Conservation (phyloP, 2,797 vertebrate genomes). For the Rallus crepitans region DNA sequence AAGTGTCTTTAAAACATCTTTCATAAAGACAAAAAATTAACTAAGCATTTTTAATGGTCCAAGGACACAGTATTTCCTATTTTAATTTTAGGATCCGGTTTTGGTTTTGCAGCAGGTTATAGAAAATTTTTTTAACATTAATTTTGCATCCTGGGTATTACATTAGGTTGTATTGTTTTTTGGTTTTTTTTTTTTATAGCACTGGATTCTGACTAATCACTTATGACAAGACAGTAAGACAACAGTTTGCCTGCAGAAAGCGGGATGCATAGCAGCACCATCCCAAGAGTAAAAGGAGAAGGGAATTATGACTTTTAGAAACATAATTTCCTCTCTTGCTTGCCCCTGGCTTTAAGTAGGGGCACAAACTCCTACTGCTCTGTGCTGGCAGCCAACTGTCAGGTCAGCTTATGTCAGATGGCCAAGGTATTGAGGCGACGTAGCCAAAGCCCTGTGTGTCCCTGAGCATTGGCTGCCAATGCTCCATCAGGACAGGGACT, state of each 20-base stretch:
- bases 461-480: not conserved
- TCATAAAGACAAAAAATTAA: not conserved
- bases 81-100: not conserved
- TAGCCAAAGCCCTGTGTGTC: constrained; percentile 33
- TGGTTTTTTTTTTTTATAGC: constrained; percentile 2
- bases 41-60: not conserved
- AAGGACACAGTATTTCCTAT: not conserved
- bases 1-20: not conserved
- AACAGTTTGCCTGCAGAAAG: constrained; percentile 53
- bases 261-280: not conserved
- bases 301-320: constrained; percentile 41
- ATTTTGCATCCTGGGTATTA: constrained; percentile 40
- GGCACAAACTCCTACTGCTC: not conserved
- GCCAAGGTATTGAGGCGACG: not conserved
- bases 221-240: constrained; percentile 54
- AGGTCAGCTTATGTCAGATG: constrained; percentile 45
- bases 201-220: constrained; percentile 46
- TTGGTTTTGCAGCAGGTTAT: not conserved
- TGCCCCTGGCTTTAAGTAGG: constrained; percentile 13
- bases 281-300: constrained; percentile 1
- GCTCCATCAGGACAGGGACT: not conserved
- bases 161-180: constrained; percentile 5
- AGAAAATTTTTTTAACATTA: not conserved
- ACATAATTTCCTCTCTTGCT: not conserved
- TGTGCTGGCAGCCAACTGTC: constrained; percentile 49